Conservation (phyloP, 2,113 vertebrate species). For the Neogobius melanostomus region DNA sequence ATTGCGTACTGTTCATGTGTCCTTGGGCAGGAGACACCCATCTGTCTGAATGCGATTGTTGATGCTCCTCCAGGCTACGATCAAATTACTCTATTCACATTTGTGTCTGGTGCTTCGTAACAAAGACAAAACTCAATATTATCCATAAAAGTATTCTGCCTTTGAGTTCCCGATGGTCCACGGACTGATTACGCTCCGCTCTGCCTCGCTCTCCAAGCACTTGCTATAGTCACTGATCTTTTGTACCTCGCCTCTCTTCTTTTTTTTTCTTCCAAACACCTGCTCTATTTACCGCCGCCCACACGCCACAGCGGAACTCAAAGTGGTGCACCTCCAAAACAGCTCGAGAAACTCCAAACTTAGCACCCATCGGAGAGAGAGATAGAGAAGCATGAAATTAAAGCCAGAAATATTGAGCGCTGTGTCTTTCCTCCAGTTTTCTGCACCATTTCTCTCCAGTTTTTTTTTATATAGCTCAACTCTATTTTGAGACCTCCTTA, state of each 20-base stretch:
- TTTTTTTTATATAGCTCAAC: neutral
- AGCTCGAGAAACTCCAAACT: conserved; percentile 54
- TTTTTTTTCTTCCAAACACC: conserved; percentile 37
- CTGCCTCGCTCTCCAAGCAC: conserved; percentile 27
- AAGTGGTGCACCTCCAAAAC: conserved; percentile 40
- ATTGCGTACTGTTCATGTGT: no score
- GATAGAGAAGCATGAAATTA: conserved; percentile 35
- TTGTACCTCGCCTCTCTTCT: conserved; percentile 53
- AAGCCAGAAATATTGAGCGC: conserved; percentile 41
- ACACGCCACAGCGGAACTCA: conserved; percentile 31
- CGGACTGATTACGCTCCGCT: conserved; percentile 40
- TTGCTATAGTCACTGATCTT: conserved; percentile 56
- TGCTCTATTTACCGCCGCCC: conserved; percentile 67
- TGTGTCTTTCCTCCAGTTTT: conserved; percentile 16
- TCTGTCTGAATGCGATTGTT: no score
- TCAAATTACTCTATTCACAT: conserved; percentile 9
- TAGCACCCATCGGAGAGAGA: conserved; percentile 32
- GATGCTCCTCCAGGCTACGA: no score
- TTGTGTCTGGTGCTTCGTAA: conserved; percentile 47
- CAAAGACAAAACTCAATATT: conserved; percentile 53
- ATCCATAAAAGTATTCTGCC: conserved; percentile 24
- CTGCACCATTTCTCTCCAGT: neutral
- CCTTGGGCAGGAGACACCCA: no score
- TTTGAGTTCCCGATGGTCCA: conserved; percentile 42
- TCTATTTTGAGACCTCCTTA: conserved; percentile 27